Base-by-base conservation (phyloP, 1,140 invertebrate species). In the Plutomurus gul region DNA sequence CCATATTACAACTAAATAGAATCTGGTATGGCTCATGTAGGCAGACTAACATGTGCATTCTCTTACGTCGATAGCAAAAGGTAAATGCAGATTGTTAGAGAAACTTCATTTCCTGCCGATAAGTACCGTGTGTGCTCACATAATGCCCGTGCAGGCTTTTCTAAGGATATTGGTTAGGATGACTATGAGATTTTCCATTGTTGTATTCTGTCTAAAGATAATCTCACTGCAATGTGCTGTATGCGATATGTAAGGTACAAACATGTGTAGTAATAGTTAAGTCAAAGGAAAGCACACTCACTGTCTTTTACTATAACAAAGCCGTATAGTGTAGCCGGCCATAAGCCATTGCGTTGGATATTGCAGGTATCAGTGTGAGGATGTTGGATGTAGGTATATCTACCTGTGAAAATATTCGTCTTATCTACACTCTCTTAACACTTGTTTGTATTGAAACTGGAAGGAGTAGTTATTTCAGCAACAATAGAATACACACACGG, bases 61-160 rank as follows among this genome's bases (percentile, higher is more conserved):
- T n/a, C 11, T 65, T 60, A n/a, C 25, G 16, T n/a, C 11, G 30
- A 65, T n/a, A n/a, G n/a, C 30, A 33, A n/a, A 65, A 65, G 56
- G 10, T 33, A 65, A 30, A 65, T 65, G 30, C n/a, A 65, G 56
- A 65, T 65, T 65, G 27, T 18, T 65, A 65, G 56, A 49, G 46
- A 79, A 75, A 79, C 40, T 79, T 79, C 78, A 79, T 79, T 79
- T 79, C 78, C 78, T 79, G 78, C 43, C 72, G 51, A 71, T 51
- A 73, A 76, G 75, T 76, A 72, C 18, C n/a, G 78, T 75, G 73
- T 79, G 51, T 79, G 73, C 78, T 79, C 78, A 75, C 78, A 75
- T 79, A 79, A 79, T 79, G 51, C 78, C 49, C 78, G 40, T 71
- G 46, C 7, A 37, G 73, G 78, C 47, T 79, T 56, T 70, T 75